Evolutionary conservation across 1,140 invertebrate genomes (phyloP).

Genomic region (fruit fly (Drosophila melanogaster)): DNA sequence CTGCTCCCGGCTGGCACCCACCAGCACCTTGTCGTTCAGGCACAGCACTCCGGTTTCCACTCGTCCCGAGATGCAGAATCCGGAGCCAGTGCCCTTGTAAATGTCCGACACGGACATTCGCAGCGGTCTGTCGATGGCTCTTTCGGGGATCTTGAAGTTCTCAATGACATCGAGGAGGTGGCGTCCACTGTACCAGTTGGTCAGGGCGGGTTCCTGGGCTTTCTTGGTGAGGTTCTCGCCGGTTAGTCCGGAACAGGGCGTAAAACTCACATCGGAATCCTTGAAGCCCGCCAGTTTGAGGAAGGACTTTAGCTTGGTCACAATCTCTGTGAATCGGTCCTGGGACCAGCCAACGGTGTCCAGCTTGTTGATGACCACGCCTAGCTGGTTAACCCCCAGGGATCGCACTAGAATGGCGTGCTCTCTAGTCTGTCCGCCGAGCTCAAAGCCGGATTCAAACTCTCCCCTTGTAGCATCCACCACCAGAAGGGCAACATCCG

Average conservation of each 20-base stretch:
- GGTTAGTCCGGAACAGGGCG: slow-evolving; percentile 97
- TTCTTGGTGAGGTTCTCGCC: slow-evolving; percentile 95
- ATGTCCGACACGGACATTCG: slow-evolving; percentile 97
- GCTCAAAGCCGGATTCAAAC: slow-evolving; percentile 99
- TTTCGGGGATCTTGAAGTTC: slow-evolving; percentile 92
- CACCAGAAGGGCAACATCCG: slow-evolving; percentile 98
- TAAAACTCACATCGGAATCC: slow-evolving; percentile 94
- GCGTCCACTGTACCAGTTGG: slow-evolving; percentile 94
- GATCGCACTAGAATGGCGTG: slow-evolving; percentile 97
- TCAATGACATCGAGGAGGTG: slow-evolving; percentile 93
- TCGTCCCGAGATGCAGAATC: slow-evolving; percentile 94
- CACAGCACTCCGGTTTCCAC: slow-evolving; percentile 96
- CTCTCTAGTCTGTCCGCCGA: slow-evolving; percentile 98
- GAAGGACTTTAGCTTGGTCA: slow-evolving; percentile 93
- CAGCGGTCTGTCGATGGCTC: slow-evolving; percentile 95
- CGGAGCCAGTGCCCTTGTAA: slow-evolving; percentile 95
- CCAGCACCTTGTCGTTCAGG: slow-evolving; percentile 93
- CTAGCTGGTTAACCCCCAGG: slow-evolving; percentile 94
- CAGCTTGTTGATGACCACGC: slow-evolving; percentile 94
- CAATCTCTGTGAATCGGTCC: slow-evolving; percentile 94
- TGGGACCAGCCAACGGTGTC: slow-evolving; percentile 92
- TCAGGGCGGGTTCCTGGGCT: slow-evolving; percentile 88
- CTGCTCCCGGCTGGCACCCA: slow-evolving; percentile 94
- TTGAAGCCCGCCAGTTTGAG: slow-evolving; percentile 98
- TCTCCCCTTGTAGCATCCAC: slow-evolving; percentile 98